Conservation (phyloP, 2,888 invertebrate species). For the Prosopocoilus inquinatus region DNA sequence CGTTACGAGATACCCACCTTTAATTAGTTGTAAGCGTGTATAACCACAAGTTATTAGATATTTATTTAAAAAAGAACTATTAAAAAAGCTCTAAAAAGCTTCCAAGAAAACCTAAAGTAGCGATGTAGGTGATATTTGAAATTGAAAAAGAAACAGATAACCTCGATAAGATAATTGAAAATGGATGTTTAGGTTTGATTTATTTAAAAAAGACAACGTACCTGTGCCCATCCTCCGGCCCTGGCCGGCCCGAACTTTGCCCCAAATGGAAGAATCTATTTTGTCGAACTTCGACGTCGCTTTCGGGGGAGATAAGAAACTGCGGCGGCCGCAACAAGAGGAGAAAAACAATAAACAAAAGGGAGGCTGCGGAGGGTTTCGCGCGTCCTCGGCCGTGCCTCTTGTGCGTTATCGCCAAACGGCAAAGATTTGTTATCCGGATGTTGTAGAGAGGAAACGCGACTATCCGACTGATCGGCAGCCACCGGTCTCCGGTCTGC, state of each 20-base stretch:
- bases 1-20: too few species aligned
- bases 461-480: slow-evolving; percentile 50
- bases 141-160: too few species aligned
- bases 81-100: too few species aligned
- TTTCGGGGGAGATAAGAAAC: background rate
- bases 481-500: slow-evolving; percentile 49
- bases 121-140: too few species aligned
- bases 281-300: slow-evolving; percentile 30
- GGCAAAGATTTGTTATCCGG: slow-evolving; percentile 9
- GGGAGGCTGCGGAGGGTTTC: too few species aligned
- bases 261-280: slow-evolving; percentile 58
- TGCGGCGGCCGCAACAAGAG: background rate
- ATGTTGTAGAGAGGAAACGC: slow-evolving; percentile 33
- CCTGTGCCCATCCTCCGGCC: slow-evolving; percentile 76
- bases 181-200: background rate
- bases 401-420: background rate
- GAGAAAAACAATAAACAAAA: background rate
- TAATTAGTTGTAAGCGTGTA: too few species aligned
- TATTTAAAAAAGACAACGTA: slow-evolving; percentile 44
- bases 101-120: too few species aligned
- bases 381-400: too few species aligned
- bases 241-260: slow-evolving; percentile 60
- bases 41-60: too few species aligned
- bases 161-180: too few species aligned
- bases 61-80: too few species aligned